Conservation (phyloP, 2,797 vertebrate genomes). For the Trichosurus vulpecula region DNA sequence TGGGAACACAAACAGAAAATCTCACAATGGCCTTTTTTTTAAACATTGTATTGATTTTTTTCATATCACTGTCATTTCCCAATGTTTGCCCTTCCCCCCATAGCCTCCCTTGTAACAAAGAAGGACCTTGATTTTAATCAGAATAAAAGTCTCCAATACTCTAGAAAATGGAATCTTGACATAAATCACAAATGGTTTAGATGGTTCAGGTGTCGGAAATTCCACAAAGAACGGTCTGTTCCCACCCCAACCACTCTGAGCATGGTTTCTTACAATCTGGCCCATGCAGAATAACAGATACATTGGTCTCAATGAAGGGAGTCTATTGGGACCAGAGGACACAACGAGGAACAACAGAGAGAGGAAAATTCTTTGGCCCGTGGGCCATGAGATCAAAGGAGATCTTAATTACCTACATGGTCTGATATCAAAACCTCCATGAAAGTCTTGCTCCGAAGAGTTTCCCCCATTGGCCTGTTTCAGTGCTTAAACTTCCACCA, state of each 20-base stretch:
- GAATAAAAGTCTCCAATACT: conserved; percentile 52
- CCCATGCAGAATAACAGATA: neutral
- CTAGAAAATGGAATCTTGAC: conserved; percentile 60
- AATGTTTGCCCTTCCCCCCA: neutral
- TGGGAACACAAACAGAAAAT: conserved; percentile 55
- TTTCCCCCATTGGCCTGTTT: neutral
- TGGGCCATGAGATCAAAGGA: neutral
- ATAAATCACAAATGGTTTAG: conserved; percentile 70
- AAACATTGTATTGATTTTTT: neutral
- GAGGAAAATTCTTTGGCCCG: neutral
- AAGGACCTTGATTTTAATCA: conserved; percentile 61
- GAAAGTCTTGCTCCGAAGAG: neutral
- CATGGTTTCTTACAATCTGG: conserved; percentile 12
- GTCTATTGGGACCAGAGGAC: neutral
- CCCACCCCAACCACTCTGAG: neutral
- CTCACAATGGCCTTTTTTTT: conserved; percentile 43
- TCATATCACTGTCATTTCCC: neutral
- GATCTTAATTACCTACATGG: neutral
- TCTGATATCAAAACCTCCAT: neutral
- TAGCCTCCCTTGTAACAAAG: neutral
- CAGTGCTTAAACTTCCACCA: neutral
- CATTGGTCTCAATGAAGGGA: neutral
- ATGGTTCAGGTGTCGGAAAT: conserved; percentile 39
- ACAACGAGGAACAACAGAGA: neutral
- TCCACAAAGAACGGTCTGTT: conserved; percentile 24